Evolutionary conservation across 2,888 invertebrate genomes (phyloP), one percentile per base, ranked within the genome.

Genomic region (Cerceris ruficornis): DNA sequence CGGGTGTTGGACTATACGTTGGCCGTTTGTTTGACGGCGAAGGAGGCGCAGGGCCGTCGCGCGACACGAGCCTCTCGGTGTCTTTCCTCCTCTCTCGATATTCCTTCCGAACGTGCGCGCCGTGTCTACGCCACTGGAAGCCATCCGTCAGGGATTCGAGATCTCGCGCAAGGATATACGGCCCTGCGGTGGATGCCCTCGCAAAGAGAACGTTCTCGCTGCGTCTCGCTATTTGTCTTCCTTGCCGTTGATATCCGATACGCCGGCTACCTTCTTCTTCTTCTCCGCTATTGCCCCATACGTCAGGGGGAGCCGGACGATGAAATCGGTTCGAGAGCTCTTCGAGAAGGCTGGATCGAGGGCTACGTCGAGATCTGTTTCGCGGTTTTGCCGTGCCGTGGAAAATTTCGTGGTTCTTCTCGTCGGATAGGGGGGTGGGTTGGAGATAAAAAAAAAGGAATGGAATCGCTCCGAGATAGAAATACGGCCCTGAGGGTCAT

Each of bases 161-260:
- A 83, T 83, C 76, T 72, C 74, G 74, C 75, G 60, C 66, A 54
- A 74, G 83, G 81, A 83, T 83, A 81, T 77, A 77, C 75, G 77
- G 67, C 80, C 69, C 84, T 84, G 83, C 84, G 81, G 81, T 80
- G 80, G 80, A 80, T 80, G 79, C 71, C 79, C 79, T 80, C 75
- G 80, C 80, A 83, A 83, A 78, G 78, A 78, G 83, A 83, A 83
- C 83, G 78, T 84, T 83, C 84, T 81, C 72, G 74, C 81, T 59
- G 75, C 75, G 78, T 69, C 84, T 73, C 67, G 83, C 84, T 75
- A 83, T 83, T 83, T 83, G 83, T 83, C 83, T 83, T 83, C 64
- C 71, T 71, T 73, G 73, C 75, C 75, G 71, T 70, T 84, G 78
- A 84, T 84, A 83, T 74, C 77, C 81, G 81, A 83, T 78, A 84